Evolutionary conservation across 2,888 invertebrate species (phyloP).

Genomic region (Metacarcinus magister): DNA sequence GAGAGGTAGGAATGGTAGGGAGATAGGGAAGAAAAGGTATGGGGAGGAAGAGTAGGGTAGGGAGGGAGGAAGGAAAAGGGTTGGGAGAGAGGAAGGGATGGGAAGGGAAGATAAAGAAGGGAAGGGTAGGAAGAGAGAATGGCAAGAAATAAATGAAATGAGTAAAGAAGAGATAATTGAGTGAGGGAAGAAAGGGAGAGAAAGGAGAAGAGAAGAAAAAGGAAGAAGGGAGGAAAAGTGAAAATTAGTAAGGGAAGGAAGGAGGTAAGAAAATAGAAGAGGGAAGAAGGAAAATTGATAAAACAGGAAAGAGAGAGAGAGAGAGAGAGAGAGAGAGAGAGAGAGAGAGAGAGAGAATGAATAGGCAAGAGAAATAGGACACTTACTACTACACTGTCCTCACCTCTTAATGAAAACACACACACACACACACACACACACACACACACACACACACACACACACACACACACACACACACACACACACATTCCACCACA

Average conservation of each 20-base stretch:
- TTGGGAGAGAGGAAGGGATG: no score
- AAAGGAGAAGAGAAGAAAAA: background rate
- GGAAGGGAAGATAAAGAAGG: no score
- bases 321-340: background rate
- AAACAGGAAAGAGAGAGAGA: background rate
- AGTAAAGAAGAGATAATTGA: no score
- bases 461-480: conserved; percentile 51
- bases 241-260: background rate
- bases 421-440: conserved; percentile 51
- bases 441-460: conserved; percentile 53
- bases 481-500: conserved; percentile 49
- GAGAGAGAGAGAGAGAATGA: background rate
- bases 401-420: background rate
- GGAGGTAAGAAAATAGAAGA: background rate
- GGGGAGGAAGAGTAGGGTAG: no score
- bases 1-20: background rate
- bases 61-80: no score
- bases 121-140: no score
- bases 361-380: background rate
- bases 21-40: background rate
- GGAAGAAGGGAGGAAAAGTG: background rate
- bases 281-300: background rate
- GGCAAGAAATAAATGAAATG: no score
- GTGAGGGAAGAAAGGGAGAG: background rate
- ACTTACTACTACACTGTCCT: no score